Percentiles rank a stretch among this genome's conserved stretches.
phyloP scores from a whole-genome alignment of 2,113 vertebrate species.

The Dasyurus viverrinus region DNA sequence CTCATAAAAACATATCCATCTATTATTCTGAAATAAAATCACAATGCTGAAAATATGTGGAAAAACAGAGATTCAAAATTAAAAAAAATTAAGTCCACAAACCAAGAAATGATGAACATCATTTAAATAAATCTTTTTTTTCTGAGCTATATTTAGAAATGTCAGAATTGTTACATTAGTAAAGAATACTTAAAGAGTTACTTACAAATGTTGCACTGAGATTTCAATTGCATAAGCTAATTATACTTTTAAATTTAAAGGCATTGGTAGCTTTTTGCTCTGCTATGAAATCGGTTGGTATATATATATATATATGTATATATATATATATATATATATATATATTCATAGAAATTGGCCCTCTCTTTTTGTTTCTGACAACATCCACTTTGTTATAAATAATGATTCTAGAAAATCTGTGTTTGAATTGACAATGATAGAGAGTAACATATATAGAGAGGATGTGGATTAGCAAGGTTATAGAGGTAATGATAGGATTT shows the following conservation, averaged over 20 bases:
- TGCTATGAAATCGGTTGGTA: neutral
- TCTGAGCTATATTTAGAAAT: neutral
- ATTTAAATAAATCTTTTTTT: neutral
- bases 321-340: neutral
- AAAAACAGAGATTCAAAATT: neutral
- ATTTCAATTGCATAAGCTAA: neutral
- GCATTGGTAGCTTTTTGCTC: neutral
- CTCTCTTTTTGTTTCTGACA: neutral
- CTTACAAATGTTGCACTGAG: neutral
- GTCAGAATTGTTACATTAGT: neutral
- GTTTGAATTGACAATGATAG: neutral
- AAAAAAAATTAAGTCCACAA: neutral
- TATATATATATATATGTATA: neutral
- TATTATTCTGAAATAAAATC: neutral
- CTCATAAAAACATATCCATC: neutral
- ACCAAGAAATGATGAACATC: neutral
- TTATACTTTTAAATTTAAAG: neutral
- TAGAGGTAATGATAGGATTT: neutral
- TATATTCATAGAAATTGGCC: neutral
- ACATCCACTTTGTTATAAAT: neutral
- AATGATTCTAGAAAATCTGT: neutral
- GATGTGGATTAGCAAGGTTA: neutral
- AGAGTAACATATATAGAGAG: neutral
- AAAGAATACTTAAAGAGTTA: neutral
- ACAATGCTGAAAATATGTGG: neutral